Evolutionary conservation across 2,797 vertebrate species (phyloP).

Genomic region (Poeciliopsis gracilis): DNA sequence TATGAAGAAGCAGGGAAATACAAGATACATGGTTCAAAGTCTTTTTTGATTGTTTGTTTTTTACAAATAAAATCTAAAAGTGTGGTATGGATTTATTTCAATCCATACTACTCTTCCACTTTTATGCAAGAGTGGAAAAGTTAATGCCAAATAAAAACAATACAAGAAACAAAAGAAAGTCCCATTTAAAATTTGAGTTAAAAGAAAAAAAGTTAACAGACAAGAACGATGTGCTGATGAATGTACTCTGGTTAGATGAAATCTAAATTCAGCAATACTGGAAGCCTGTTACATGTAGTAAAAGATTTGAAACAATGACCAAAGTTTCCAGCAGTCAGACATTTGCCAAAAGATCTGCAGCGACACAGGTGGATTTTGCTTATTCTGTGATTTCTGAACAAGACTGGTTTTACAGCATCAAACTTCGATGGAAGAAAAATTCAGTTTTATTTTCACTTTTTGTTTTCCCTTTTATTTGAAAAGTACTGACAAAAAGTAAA

Average conservation of each 20-base stretch:
- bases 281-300: neutral
- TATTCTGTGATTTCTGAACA: neutral
- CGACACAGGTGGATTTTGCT: neutral
- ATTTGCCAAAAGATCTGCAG: neutral
- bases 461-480: no score
- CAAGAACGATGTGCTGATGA: neutral
- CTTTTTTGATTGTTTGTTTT: no score
- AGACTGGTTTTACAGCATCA: neutral
- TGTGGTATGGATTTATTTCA: neutral
- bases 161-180: neutral
- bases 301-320: neutral
- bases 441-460: no score
- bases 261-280: neutral
- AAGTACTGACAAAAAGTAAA: no score
- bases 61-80: neutral
- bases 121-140: neutral
- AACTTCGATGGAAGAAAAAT: no score
- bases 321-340: neutral
- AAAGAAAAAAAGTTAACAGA: neutral
- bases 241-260: no score
- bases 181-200: neutral
- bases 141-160: neutral
- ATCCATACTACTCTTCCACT: neutral
- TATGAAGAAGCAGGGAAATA: neutral
- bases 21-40: neutral